Percentiles rank a stretch among this genome's conserved stretches.
Evolutionary conservation across 2,113 vertebrate species (phyloP).

Genomic region (Ivindomyrus marchei): DNA sequence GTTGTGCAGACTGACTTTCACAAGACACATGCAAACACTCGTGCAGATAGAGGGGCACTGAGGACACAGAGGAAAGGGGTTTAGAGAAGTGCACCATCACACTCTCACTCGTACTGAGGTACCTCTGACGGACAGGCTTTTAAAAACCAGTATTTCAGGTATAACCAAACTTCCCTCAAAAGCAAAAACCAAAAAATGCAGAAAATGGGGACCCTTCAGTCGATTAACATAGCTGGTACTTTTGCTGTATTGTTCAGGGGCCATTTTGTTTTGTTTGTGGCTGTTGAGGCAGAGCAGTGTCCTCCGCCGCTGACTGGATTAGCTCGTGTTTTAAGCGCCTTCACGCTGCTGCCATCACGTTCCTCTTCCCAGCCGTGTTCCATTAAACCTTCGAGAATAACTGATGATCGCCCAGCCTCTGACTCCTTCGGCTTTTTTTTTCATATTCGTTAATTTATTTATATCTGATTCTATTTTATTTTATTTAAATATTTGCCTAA

Average conservation of each 20-base stretch:
- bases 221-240: neutral
- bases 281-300: neutral
- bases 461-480: constrained; percentile 33
- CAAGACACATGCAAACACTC: neutral
- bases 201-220: neutral
- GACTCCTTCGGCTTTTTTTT: constrained; percentile 24
- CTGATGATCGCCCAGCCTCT: constrained; percentile 44
- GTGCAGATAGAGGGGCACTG: neutral
- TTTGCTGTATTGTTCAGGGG: neutral
- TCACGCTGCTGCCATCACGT: neutral
- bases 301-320: constrained; percentile 2
- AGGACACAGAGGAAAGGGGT: too few relatives aligned
- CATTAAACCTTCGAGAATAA: constrained; percentile 58
- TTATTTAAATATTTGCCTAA: constrained; percentile 48
- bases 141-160: neutral
- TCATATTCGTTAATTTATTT: constrained; percentile 47
- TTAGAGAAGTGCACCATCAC: neutral
- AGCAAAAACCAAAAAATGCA: neutral
- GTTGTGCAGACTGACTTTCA: neutral
- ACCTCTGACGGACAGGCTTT: neutral
- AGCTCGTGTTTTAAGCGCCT: neutral
- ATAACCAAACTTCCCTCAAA: neutral
- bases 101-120: neutral
- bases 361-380: constrained; percentile 39
- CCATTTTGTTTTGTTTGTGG: neutral